Conservation (phyloP, 92 coral and sea anemone species). For the Porites cylindrica region DNA sequence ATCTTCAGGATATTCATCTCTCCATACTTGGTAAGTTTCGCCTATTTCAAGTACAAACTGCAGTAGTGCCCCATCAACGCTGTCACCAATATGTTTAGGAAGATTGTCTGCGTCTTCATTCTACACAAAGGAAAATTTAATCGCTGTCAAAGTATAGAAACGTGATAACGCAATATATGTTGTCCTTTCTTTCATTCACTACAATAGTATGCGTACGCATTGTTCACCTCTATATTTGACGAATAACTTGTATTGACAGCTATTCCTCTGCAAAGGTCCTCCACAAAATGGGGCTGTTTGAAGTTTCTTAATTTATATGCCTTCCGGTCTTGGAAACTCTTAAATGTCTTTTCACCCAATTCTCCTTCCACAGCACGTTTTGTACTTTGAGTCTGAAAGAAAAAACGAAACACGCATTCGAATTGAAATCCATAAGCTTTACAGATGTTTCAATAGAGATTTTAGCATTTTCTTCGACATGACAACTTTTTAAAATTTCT, state of each 20-base stretch:
- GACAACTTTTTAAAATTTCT: neutral
- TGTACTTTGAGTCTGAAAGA: slow-evolving; percentile 33
- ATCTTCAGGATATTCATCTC: slow-evolving; percentile 92
- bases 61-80: slow-evolving; percentile 90
- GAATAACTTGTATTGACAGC: slow-evolving; percentile 80
- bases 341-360: slow-evolving; percentile 28
- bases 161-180: neutral
- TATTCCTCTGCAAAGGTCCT: slow-evolving; percentile 76
- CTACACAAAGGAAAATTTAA: slow-evolving; percentile 26
- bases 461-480: too few relatives aligned
- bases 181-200: neutral
- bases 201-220: neutral
- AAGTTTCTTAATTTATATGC: slow-evolving; percentile 7
- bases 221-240: slow-evolving; percentile 74
- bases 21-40: slow-evolving; percentile 82
- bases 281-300: slow-evolving; percentile 39
- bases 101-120: slow-evolving; percentile 77
- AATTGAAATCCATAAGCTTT: neutral
- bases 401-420: neutral
- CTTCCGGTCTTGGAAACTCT: slow-evolving; percentile 35
- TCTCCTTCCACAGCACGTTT: slow-evolving; percentile 34
- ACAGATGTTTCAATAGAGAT: too few relatives aligned
- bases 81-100: slow-evolving; percentile 87
- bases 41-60: slow-evolving; percentile 84
- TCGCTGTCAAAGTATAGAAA: neutral